Conservation (phyloP, 1,140 invertebrate genomes). For the Brachionus paranguensis region DNA sequence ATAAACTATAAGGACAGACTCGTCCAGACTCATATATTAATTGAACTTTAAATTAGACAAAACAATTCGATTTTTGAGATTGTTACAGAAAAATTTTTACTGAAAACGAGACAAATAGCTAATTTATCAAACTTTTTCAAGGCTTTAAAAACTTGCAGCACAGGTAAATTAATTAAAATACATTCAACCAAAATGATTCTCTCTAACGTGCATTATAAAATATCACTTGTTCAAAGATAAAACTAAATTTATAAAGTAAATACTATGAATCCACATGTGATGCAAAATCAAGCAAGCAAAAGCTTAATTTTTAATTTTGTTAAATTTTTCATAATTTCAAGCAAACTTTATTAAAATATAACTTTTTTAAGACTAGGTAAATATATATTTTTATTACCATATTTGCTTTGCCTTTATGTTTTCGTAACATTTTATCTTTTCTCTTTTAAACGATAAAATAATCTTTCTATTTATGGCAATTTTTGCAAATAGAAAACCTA, state of each 20-base stretch:
- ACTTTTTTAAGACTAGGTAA: neutral
- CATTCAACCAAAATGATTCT: neutral
- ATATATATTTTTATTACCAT: neutral
- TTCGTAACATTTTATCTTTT: neutral
- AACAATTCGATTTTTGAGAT: too few relatives aligned
- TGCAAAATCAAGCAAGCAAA: neutral
- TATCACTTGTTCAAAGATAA: neutral
- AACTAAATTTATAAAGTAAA: neutral
- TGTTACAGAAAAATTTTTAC: too few relatives aligned
- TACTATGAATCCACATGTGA: neutral
- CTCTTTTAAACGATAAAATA: neutral
- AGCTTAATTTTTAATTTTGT: neutral
- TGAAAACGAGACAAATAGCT: too few relatives aligned
- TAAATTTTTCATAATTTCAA: neutral
- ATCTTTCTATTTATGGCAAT: neutral
- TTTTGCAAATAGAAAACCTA: neutral
- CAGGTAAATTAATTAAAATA: neutral
- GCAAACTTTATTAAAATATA: neutral
- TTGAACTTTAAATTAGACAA: too few relatives aligned
- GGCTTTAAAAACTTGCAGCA: neutral
- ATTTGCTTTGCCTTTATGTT: neutral
- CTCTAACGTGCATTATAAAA: neutral
- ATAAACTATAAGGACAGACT: too few relatives aligned
- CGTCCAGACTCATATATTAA: too few relatives aligned
- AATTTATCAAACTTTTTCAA: neutral